Base-by-base conservation (phyloP, 1,140 invertebrate genomes). In the Lepidurus apus region DNA sequence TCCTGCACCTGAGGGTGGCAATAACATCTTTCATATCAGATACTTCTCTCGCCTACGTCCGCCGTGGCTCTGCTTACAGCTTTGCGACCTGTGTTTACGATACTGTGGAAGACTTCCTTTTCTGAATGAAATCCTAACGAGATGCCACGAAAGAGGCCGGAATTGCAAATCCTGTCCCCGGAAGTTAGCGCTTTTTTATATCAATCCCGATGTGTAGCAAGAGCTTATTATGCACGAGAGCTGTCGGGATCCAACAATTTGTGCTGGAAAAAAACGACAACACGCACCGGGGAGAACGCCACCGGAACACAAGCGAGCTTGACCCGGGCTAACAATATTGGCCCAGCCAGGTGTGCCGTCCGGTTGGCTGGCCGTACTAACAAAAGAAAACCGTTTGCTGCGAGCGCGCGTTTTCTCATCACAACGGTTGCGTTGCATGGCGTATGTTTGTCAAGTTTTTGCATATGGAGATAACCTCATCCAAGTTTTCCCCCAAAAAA, bases 341-440 rank as follows among this genome's bases (percentile, higher is more conserved):
- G 17, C 53, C 53, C 53, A 65, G 53, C 53, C 53, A 65, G 53
- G 53, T 65, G 53, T 65, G 53, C 53, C 53, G 53, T 65, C 13
- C 53, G 53, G 53, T 65, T 65, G 53, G 53, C 21, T 65, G 13
- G 53, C 53, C 21, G 17, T 13, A 21, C 21, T 65, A 65, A 65
- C 53, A 65, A 65, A 65, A 65, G 53, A 65, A 65, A 65, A 65
- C 53, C 53, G 53, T 65, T 65, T 65, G 53, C 53, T 21, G 21
- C 34, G 53, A 65, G 53, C 53, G 53, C 53, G 53, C 53, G 9
- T 65, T 65, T 65, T 65, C 53, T 65, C 53, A 17, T 65, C 53
- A 65, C 53, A 65, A 65, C 53, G 53, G 53, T 65, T 65, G n/a
- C 13, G 21, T 65, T 47, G 21, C n/a, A 21, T 21, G 53, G 53